phyloP scores from a whole-genome alignment of 2,888 invertebrate genomes.

The Glyphotaelius pellucidus region DNA sequence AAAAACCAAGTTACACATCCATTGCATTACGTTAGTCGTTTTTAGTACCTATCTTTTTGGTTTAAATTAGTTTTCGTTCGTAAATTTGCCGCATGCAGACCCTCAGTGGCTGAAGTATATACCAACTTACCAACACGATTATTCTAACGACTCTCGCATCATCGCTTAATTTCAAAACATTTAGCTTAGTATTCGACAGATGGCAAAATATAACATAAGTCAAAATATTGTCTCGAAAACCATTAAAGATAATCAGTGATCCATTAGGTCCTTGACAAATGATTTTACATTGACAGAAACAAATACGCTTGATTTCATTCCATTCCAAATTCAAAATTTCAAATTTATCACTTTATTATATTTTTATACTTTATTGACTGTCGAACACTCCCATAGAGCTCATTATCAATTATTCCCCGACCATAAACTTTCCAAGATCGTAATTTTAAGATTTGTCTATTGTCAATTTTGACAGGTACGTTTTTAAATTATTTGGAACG shows the following conservation, averaged over 20 bases:
- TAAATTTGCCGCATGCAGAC: neutral
- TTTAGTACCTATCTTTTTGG: neutral
- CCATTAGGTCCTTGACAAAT: conserved; percentile 60
- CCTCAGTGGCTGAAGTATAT: neutral
- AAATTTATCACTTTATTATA: conserved; percentile 56
- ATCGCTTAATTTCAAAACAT: conserved; percentile 23
- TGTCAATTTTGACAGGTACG: conserved; percentile 58
- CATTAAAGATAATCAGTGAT: conserved; percentile 51
- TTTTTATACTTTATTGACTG: conserved; percentile 57
- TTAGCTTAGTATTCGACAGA: conserved; percentile 3
- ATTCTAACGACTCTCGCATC: conserved; percentile 2
- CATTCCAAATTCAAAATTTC: conserved; percentile 19
- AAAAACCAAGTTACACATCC: neutral
- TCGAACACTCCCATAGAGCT: conserved; percentile 44
- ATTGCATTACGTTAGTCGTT: neutral
- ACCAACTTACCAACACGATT: neutral
- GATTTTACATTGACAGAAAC: conserved; percentile 32
- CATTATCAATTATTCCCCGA: conserved; percentile 53
- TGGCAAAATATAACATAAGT: conserved; percentile 53
- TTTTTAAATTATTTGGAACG: conserved; percentile 46
- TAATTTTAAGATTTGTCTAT: conserved; percentile 63
- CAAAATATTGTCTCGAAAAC: conserved; percentile 59
- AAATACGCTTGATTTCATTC: conserved; percentile 54
- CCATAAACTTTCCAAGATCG: conserved; percentile 55
- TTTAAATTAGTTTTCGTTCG: neutral